Base-by-base conservation (phyloP, 2,113 vertebrate genomes). In the Albula goreensis region DNA sequence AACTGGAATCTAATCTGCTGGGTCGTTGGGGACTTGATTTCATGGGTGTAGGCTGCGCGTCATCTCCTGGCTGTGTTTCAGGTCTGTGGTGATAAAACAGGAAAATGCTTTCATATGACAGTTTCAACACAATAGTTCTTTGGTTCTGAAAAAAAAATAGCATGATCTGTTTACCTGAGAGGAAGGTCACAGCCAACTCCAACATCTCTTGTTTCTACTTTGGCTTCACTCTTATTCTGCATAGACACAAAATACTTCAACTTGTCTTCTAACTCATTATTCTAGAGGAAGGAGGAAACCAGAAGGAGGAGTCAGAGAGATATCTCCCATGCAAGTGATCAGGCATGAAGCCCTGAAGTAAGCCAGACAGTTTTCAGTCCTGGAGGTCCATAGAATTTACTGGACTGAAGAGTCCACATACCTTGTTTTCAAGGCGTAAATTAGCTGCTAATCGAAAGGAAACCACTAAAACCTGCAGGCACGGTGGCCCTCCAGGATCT, bases 241-340 rank as follows among this genome's bases (percentile, higher is more conserved):
- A 89, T 90, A 96, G 97, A 90, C 94, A 95, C 95, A 96, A 98
- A 96, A 93, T 97, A 98, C 94, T 98, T 97, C 94, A 98, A 90
- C 91, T 97, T 97, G 95, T 98, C 97, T 94, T 99, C 98, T 92
- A 99, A 96, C 92, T 99, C 97, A 95, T 97, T 99, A 95, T 98
- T 99, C 98, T 99, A 91, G 90, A 91, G 94, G 93, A 91, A 91
- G 90, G 85, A 92, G 95, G 93, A 95, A 70, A 93, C 89, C 93
- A 95, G 91, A 92, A 91, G 19, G 77, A 15, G 22, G 41, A 51
- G n/a, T 81, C 89, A 86, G 88, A 41, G 31, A 41, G 31, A 41
- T 41, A 41, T 41, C 31, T 41, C 31, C 31, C 31, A 41, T 41
- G 31, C 31, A 41, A 41, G 31, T 41, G 15, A 31, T 89, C 90